A percentile compares a stretch with the other conserved stretches of the same genome.
Conservation (phyloP, 2,888 invertebrate genomes). For the Acanthosepion esculentum region DNA sequence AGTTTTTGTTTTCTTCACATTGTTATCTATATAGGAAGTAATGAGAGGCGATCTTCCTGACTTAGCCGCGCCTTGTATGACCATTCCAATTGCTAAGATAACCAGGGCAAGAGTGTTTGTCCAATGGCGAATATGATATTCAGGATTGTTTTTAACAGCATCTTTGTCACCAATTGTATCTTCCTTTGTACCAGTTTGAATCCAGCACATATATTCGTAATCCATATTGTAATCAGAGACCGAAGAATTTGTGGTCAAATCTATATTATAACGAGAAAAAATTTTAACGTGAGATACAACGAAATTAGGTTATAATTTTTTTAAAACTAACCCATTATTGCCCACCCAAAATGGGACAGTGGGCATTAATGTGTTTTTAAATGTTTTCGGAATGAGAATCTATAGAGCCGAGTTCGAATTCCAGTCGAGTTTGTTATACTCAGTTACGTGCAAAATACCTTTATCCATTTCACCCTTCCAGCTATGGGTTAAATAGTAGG, state of each 20-base stretch:
- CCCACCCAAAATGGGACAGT: too few species aligned
- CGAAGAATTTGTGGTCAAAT: neutral
- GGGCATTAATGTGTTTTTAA: too few species aligned
- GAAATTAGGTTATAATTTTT: too few species aligned
- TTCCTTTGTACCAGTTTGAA: neutral
- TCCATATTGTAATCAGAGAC: neutral
- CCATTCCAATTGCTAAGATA: conserved; percentile 61
- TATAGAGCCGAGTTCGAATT: too few species aligned
- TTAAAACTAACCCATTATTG: too few species aligned
- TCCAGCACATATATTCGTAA: neutral
- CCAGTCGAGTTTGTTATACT: too few species aligned
- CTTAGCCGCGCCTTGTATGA: conserved; percentile 65
- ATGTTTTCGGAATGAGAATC: too few species aligned
- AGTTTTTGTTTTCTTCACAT: conserved; percentile 64
- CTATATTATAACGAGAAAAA: neutral
- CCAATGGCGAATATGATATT: neutral
- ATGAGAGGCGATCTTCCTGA: conserved; percentile 62
- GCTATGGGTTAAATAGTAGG: too few species aligned
- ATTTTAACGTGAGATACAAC: too few species aligned
- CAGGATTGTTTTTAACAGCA: neutral
- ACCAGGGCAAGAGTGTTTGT: conserved; percentile 53
- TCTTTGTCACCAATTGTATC: neutral
- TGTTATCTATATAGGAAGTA: conserved; percentile 66
- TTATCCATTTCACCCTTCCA: too few species aligned
- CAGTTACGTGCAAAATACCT: too few species aligned